phyloP scores from a whole-genome alignment of 2,888 invertebrate genomes.

The Gymnoscelis rufifasciata region DNA sequence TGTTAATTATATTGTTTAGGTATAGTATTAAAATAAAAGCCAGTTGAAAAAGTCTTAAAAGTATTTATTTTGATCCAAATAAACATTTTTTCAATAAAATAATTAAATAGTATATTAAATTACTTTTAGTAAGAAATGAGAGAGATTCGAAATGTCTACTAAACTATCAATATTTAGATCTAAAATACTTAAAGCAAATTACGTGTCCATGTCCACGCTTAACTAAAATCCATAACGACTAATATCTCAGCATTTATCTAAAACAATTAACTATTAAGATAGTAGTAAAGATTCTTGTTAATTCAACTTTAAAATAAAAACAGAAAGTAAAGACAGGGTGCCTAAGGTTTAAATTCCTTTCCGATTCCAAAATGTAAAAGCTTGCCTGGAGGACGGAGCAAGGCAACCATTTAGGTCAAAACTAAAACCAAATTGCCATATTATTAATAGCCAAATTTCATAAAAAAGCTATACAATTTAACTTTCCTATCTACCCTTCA shows the following conservation, averaged over 20 bases:
- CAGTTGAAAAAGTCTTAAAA: slow-evolving; percentile 39
- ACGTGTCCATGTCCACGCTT: not conserved
- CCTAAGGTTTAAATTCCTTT: too few species aligned
- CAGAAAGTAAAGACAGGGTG: too few species aligned
- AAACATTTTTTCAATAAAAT: slow-evolving; percentile 49
- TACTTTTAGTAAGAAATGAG: slow-evolving; percentile 35
- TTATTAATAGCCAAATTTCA: slow-evolving; percentile 39
- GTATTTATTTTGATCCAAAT: slow-evolving; percentile 66
- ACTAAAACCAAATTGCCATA: slow-evolving; percentile 8
- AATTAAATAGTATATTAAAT: slow-evolving; percentile 2
- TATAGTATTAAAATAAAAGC: slow-evolving; percentile 18
- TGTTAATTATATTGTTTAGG: too few species aligned
- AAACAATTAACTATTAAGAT: not conserved
- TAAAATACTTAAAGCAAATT: slow-evolving; percentile 9
- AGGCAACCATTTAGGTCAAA: not conserved
- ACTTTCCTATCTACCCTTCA: slow-evolving; percentile 23
- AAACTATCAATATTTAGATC: slow-evolving; percentile 27
- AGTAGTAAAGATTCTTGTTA: not conserved
- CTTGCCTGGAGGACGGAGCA: slow-evolving; percentile 1
- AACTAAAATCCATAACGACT: not conserved
- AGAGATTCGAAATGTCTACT: slow-evolving; percentile 39
- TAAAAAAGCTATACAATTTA: slow-evolving; percentile 47
- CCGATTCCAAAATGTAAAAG: not conserved
- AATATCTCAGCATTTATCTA: too few species aligned
- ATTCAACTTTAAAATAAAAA: too few species aligned